phyloP scores from a whole-genome alignment of 2,797 vertebrate species.

The Uromys caudimaculatus region DNA sequence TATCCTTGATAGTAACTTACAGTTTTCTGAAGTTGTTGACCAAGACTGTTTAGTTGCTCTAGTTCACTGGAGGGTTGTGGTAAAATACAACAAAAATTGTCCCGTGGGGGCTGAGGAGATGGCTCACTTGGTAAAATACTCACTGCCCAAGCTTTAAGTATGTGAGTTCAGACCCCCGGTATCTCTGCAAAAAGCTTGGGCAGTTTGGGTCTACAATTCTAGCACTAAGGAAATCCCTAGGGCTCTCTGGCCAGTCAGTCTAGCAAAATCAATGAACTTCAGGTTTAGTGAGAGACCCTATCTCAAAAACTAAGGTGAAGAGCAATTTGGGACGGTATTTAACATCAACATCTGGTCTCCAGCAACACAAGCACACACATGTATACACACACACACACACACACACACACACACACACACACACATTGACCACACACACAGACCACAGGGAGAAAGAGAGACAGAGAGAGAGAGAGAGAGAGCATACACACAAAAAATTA shows the following conservation, averaged over 20 bases:
- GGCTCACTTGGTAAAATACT: background rate
- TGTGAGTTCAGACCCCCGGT: background rate
- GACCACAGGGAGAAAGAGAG: too few species aligned
- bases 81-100: background rate
- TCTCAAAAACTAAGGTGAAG: background rate
- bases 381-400: too few species aligned
- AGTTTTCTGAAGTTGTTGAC: background rate
- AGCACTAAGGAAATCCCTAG: background rate
- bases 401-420: background rate
- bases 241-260: background rate
- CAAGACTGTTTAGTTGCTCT: background rate
- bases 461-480: too few species aligned
- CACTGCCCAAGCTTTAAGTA: background rate
- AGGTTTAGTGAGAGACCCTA: background rate
- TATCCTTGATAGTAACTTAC: background rate
- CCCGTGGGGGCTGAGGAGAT: background rate
- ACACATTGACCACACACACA: background rate
- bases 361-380: background rate
- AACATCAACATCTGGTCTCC: background rate
- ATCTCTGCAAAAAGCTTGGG: background rate
- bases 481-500: background rate
- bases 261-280: too few species aligned
- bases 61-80: background rate
- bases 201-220: background rate
- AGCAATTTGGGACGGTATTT: background rate